Base-by-base conservation (phyloP, 2,888 invertebrate genomes). In the Pachydiplax longipennis region DNA sequence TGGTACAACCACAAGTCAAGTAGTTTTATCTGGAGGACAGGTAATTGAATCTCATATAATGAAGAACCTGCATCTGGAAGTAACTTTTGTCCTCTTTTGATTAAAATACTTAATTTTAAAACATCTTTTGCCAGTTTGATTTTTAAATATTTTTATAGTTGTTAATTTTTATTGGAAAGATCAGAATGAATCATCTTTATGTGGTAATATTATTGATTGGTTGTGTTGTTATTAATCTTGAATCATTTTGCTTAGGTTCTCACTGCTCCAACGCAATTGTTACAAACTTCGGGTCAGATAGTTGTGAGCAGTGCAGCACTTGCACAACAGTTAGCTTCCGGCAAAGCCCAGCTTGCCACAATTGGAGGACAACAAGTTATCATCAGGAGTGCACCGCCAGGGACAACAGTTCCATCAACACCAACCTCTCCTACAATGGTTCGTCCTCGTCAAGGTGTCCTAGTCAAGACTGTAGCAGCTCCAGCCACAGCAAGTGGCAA, bases 301-400 rank as follows among this genome's bases (percentile, higher is more conserved):
- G 92, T 92, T 48, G 92, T 93, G 53, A 92, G 92, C 90, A 92
- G 92, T 48, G 92, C 92, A 61, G 81, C 90, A n/a, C 94, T 98
- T 80, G 97, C 97, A 25, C 97, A 97, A 93, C 97, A 98, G 93
- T 95, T 98, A 91, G 97, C 97, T 2, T 95, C 97, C 25, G 98
- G 97, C 12, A 98, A 97, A 93, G 96, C 97, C 13, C 97, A 97
- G 93, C 95, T 98, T 91, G 97, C 97, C 0, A 97, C 97, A 0
- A 96, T 98, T 44, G 97, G 97, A 93, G 98, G 98, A 0, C 98
- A 98, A 93, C 98, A 98, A 94, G 97, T 98, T 48, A 95, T 98
- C 81, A 97, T 98, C 91, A 95, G 97, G 82, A 96, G 97, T 0
- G 96, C 97, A 15, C 90, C 90, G 10, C 90, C 92, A 73, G 91